Percentiles rank a stretch among this genome's conserved stretches.
phyloP scores from a whole-genome alignment of 2,888 invertebrate genomes.

The Strigamia maritima region DNA sequence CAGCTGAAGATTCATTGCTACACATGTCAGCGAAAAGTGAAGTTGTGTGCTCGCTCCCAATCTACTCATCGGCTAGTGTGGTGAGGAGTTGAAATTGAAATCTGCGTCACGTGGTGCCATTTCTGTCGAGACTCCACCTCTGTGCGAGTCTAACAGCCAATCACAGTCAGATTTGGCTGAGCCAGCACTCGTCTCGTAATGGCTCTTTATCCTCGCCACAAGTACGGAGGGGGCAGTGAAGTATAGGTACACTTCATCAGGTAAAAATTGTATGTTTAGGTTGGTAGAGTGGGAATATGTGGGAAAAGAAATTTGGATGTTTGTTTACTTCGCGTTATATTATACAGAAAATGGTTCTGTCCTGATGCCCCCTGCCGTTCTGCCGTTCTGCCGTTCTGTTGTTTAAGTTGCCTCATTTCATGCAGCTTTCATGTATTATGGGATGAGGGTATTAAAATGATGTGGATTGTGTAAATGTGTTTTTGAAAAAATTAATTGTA shows the following conservation, averaged over 20 bases:
- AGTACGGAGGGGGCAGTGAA: not conserved
- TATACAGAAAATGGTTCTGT: no score
- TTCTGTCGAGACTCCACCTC: not conserved
- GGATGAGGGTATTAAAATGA: no score
- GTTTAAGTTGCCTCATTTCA: no score
- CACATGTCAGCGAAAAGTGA: slow-evolving; percentile 48
- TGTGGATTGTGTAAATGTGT: no score
- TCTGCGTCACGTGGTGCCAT: not conserved
- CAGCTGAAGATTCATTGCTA: slow-evolving; percentile 52
- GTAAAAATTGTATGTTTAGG: not conserved
- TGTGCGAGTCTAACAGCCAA: not conserved
- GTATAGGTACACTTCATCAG: not conserved
- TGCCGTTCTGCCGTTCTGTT: no score
- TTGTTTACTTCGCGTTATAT: not conserved
- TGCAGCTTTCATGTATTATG: no score
- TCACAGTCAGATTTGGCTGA: not conserved
- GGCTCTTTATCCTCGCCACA: slow-evolving; percentile 6
- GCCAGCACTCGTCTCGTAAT: not conserved
- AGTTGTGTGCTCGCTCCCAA: not conserved
- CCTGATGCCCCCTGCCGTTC: no score
- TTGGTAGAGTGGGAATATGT: not conserved
- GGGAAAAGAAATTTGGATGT: not conserved
- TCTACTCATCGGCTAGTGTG: not conserved
- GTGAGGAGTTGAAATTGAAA: not conserved
- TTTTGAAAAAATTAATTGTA: no score